Evolutionary conservation across 1,140 invertebrate genomes (phyloP), one percentile per base, ranked within the genome.

Genomic region (Drosophila setifemur): DNA sequence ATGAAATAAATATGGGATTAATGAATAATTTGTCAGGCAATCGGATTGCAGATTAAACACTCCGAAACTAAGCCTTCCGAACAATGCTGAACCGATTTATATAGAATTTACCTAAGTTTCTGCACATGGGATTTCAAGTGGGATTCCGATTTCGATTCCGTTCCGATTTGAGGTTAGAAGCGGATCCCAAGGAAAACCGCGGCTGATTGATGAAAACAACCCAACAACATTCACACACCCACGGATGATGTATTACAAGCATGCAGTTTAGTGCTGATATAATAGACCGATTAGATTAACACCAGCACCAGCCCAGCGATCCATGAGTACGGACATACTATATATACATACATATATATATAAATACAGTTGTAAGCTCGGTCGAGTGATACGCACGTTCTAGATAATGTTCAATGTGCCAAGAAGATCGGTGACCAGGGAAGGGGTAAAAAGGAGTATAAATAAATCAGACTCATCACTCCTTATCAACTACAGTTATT

Each of bases 211-310:
- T 61, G 57, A 61, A 43, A 61, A 58, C 37, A 61, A 61, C 53
- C 37, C 26, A 35, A 58, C 37, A 61, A 61, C 53, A 26, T 19
- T 26, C 53, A 49, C 40, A 4, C 50, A 11, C 35, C 8, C 40
- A 60, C 52, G 9, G 14, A 61, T 61, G 57, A 61, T 33, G 57
- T 58, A 58, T 61, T 61, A 61, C 57, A 61, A 43, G 48, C 48
- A 50, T 50, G 57, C 57, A 44, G 57, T 61, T 61, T 58, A 58
- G 57, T 58, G 57, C 57, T 61, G 57, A 61, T 61, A 61, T 61
- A 61, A 61, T 61, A 61, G 57, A 6, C 26, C 57, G 57, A 61
- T 61, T 61, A 61, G 57, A 61, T 61, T 61, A 61, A 33, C 11
- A 58, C 37, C 28, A 33, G 53, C 11, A 58, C 37, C 28, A 33